Conservation (phyloP, 2,888 invertebrate species). For the Liodrosophila aerea region DNA sequence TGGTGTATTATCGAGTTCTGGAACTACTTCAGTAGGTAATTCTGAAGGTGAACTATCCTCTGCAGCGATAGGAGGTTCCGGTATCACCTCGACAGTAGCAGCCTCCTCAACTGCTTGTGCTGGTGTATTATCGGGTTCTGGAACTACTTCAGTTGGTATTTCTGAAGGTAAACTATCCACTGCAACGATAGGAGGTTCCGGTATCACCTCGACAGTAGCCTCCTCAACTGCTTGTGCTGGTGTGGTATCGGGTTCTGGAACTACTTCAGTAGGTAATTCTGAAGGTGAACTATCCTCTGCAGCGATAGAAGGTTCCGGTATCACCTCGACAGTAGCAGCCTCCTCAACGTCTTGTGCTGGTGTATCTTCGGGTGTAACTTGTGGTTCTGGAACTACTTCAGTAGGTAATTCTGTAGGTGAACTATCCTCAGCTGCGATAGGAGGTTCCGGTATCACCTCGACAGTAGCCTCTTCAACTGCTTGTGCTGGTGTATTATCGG, state of each 20-base stretch:
- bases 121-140: background rate
- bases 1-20: no score
- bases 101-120: background rate
- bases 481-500: background rate
- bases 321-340: background rate
- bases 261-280: background rate
- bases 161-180: background rate
- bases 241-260: no score
- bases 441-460: background rate
- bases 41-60: no score
- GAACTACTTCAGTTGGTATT: background rate
- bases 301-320: background rate
- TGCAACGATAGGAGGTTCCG: no score
- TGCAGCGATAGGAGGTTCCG: background rate
- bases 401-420: background rate
- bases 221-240: background rate
- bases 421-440: background rate
- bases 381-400: slow-evolving; percentile 1
- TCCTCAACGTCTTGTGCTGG: background rate
- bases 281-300: background rate
- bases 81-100: background rate
- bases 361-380: background rate
- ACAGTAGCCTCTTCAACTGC: background rate
- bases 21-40: no score
- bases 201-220: no score